These are phyloP conservation scores for Amblyjoppa proteus DNA, from an alignment of 2,888 invertebrate species.

Conservation along the genomic window DNA sequence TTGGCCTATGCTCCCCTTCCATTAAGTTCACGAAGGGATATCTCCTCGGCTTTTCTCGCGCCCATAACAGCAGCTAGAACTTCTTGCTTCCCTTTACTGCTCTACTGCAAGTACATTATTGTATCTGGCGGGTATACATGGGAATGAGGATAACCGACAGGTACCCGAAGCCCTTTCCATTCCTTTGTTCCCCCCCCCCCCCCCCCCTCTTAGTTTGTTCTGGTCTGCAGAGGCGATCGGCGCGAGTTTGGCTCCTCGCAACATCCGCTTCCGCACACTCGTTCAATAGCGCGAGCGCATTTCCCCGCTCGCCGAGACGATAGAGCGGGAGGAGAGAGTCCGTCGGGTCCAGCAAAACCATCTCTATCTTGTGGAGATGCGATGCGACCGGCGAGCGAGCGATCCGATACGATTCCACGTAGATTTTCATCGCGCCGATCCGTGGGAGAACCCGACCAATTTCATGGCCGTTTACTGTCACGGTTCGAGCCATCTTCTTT, in stretches of 20 bases:
- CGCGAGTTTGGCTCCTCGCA: conserved; percentile 44
- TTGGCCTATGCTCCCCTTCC: conserved; percentile 71
- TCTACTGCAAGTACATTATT: neutral
- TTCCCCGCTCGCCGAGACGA: conserved; percentile 33
- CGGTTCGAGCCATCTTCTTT: conserved; percentile 77
- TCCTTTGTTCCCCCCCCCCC: conserved; percentile 58
- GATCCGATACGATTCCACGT: conserved; percentile 63
- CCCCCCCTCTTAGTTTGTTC: conserved; percentile 40
- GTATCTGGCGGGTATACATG: conserved; percentile 25
- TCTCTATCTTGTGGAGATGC: neutral
- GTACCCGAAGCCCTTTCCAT: conserved; percentile 40
- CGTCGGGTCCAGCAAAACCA: conserved; percentile 30
- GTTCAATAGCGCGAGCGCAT: conserved; percentile 53
- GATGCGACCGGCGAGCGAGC: conserved; percentile 21
- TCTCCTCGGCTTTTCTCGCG: conserved; percentile 66
- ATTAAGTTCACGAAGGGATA: conserved; percentile 67
- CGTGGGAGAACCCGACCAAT: conserved; percentile 79
- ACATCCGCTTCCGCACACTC: conserved; percentile 65
- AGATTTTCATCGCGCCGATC: conserved; percentile 62
- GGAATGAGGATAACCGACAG: conserved; percentile 52
- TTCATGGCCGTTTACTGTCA: conserved; percentile 81
- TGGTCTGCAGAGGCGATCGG: neutral
- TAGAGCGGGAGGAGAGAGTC: neutral
- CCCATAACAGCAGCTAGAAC: conserved; percentile 56
- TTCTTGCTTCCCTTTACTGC: conserved; percentile 27